Percentiles rank a stretch among this genome's conserved stretches.
Conservation (phyloP, 1,140 invertebrate genomes). For the Eciton burchellii region DNA sequence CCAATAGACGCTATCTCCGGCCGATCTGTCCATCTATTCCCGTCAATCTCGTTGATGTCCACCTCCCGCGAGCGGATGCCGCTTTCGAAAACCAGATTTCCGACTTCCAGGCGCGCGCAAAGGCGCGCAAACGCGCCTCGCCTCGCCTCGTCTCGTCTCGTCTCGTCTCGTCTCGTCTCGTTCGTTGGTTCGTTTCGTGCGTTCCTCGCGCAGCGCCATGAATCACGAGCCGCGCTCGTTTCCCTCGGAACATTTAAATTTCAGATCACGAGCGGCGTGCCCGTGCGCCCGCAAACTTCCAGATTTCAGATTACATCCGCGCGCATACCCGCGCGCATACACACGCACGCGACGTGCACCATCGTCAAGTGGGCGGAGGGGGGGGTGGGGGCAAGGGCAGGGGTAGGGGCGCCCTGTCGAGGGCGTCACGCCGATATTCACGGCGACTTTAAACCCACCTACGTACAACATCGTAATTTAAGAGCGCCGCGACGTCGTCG, state of each 20-base stretch:
- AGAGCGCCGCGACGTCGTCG: slow-evolving; percentile 21
- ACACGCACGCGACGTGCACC: background rate
- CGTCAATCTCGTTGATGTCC: background rate
- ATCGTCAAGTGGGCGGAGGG: background rate
- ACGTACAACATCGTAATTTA: slow-evolving; percentile 33
- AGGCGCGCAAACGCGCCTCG: background rate
- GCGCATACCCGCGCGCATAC: background rate
- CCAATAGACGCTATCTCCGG: slow-evolving; percentile 6
- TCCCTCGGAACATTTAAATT: slow-evolving; percentile 54
- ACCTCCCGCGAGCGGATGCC: slow-evolving; percentile 10
- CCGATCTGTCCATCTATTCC: slow-evolving; percentile 7
- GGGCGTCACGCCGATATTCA: slow-evolving; percentile 6
- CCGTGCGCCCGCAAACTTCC: slow-evolving; percentile 36
- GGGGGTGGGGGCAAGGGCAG: too few species aligned
- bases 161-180: too few species aligned
- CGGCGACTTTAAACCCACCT: slow-evolving; percentile 18
- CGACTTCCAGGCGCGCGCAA: slow-evolving; percentile 10
- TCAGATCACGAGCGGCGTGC: slow-evolving; percentile 46
- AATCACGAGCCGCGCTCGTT: slow-evolving; percentile 44
- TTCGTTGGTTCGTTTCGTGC: too few species aligned
- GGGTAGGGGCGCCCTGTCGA: too few species aligned
- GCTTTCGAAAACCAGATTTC: slow-evolving; percentile 48
- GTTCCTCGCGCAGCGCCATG: slow-evolving; percentile 26
- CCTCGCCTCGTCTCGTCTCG: too few species aligned
- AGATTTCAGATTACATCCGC: slow-evolving; percentile 48